phyloP scores from a whole-genome alignment of 2,888 invertebrate species.

The Troides oblongomaculatus region DNA sequence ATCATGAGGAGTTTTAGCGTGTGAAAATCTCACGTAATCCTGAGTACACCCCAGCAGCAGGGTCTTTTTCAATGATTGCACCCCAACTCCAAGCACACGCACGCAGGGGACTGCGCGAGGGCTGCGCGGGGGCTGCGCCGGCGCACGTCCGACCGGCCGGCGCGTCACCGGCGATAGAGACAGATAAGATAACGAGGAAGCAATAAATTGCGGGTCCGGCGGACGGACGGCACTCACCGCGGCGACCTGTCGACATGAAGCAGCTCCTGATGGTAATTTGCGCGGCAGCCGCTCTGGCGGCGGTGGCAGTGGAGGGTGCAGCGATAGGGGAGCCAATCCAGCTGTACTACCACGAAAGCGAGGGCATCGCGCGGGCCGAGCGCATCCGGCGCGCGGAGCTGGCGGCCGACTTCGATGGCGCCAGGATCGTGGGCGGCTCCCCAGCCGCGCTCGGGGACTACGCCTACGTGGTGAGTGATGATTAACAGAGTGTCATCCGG shows the following conservation, averaged over 20 bases:
- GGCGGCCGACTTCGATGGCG: conserved; percentile 38
- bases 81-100: too few relatives aligned
- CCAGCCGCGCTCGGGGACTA: conserved; percentile 36
- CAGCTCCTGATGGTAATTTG: conserved; percentile 26
- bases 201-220: not conserved
- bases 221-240: not conserved
- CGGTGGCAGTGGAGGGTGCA: conserved; percentile 21
- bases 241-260: conserved; percentile 26
- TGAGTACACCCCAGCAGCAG: too few relatives aligned
- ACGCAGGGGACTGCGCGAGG: too few relatives aligned
- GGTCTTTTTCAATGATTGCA: too few relatives aligned
- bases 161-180: too few relatives aligned
- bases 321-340: conserved; percentile 35
- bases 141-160: too few relatives aligned
- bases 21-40: too few relatives aligned
- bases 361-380: conserved; percentile 45
- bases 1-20: too few relatives aligned
- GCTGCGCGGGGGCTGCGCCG: too few relatives aligned
- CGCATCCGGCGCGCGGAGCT: conserved; percentile 40
- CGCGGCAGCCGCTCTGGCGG: conserved; percentile 29
- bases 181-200: conserved; percentile 6
- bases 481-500: too few relatives aligned
- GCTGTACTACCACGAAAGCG: conserved; percentile 43
- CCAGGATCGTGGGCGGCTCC: conserved; percentile 47
- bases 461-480: conserved; percentile 38